Conservation (phyloP, 2,888 invertebrate genomes). For the Thecophora atra region DNA sequence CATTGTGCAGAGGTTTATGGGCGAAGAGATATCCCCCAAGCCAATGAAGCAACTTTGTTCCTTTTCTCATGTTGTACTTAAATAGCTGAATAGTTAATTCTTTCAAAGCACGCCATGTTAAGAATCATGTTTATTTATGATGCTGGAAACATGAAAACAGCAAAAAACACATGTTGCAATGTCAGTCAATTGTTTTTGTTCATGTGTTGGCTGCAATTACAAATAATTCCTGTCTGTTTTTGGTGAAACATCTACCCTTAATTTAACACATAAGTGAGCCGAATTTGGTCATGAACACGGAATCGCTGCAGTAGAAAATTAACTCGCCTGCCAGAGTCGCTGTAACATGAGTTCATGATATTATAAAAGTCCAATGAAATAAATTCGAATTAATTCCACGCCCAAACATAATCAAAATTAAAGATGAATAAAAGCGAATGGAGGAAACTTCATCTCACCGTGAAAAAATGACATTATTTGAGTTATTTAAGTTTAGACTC, state of each 20-base stretch:
- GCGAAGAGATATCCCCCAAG: not conserved
- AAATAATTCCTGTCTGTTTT: conserved; percentile 24
- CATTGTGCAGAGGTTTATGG: conserved; percentile 10
- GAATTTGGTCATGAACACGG: conserved; percentile 4
- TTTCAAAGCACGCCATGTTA: conserved; percentile 27
- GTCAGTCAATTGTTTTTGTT: not conserved
- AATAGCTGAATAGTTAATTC: conserved; percentile 37
- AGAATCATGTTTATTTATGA: conserved; percentile 33
- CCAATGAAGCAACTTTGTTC: not conserved
- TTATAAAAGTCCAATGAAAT: no score
- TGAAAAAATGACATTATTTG: no score
- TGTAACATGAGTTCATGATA: no score
- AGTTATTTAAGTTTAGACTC: no score
- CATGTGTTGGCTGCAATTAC: conserved; percentile 19
- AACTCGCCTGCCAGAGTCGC: not conserved
- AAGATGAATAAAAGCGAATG: no score
- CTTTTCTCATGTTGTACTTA: conserved; percentile 11
- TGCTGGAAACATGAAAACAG: not conserved
- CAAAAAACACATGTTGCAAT: conserved; percentile 14
- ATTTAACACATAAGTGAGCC: conserved; percentile 31
- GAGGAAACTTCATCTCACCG: no score
- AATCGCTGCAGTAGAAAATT: conserved; percentile 13
- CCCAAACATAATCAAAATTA: not conserved
- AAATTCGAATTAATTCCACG: conserved; percentile 2
- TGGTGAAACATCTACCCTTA: conserved; percentile 28